Base-by-base conservation (phyloP, 2,113 vertebrate species). In the Lycaon pictus region DNA sequence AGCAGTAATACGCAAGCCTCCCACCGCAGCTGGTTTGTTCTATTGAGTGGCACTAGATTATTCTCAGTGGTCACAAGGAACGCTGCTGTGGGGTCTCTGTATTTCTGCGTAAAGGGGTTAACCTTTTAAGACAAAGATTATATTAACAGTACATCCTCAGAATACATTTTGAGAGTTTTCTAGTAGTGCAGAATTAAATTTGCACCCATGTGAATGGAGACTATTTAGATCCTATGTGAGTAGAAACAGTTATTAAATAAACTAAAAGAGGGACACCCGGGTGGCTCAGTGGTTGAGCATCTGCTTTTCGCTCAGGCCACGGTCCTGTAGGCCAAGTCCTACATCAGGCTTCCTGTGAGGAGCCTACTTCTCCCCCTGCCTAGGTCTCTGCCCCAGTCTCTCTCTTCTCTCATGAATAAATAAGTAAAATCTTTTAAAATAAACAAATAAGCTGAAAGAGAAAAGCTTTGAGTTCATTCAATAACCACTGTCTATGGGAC, bases 391-490 rank as follows among this genome's bases (percentile, higher is more conserved):
- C 5, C 43, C 6, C 43, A 7, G 6, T 43, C 43, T 43, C 43
- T 43, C 43, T 43, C 43, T 43, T 43, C 43, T 43, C 43, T 43
- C 43, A 43, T 43, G 43, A 43, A 43, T 43, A 43, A 43, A 43
- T 43, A 43, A 43, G 43, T 43, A 43, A 43, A 43, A 43, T 43
- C 43, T 43, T 43, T 43, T 7, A 43, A 43, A 43, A 43, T 43
- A 43, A 43, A 43, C 43, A 43, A 43, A 43, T 1, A 43, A 6
- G 43, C 43, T 22, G 55, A 77, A 94, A 87, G 79, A 97, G 80
- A 95, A 94, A 84, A 67, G 80, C 65, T 94, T 89, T 82, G 80
- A 90, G 84, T 80, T 97, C 71, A 79, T 65, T 95, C 80, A 51
- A 17, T 67, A 81, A 80, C 72, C 15, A 43, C 55, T 60, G 32